phyloP scores from a whole-genome alignment of 2,113 vertebrate genomes.

The Indicator indicator region DNA sequence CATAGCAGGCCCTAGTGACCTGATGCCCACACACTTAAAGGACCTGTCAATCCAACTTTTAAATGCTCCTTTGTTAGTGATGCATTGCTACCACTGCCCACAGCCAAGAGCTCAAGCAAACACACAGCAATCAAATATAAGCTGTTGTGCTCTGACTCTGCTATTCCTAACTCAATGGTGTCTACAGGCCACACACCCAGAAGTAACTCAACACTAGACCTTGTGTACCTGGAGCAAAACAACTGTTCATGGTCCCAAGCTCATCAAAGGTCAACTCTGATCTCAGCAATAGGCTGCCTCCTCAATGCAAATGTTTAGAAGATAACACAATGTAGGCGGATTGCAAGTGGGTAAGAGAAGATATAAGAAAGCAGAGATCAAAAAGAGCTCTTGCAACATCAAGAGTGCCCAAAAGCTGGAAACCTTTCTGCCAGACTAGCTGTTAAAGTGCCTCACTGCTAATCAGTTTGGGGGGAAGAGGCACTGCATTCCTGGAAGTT shows the following conservation, averaged over 20 bases:
- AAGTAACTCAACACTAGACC: background rate
- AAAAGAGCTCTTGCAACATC: background rate
- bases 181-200: background rate
- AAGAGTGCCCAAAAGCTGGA: background rate
- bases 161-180: background rate
- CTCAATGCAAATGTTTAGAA: background rate
- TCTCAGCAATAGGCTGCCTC: background rate
- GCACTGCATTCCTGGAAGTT: background rate
- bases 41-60: background rate
- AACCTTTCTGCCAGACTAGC: background rate
- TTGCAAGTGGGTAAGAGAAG: background rate
- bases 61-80: background rate
- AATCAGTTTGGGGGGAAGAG: background rate
- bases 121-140: fast-evolving
- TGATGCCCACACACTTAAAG: background rate
- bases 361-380: background rate
- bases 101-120: background rate
- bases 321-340: background rate
- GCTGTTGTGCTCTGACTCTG: background rate
- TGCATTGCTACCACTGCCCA: background rate
- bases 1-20: background rate
- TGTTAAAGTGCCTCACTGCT: background rate
- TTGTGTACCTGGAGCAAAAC: background rate
- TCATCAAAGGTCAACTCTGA: background rate
- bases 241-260: background rate